Base-by-base conservation (phyloP, 2,113 vertebrate genomes). In the Gambusia holbrooki region DNA sequence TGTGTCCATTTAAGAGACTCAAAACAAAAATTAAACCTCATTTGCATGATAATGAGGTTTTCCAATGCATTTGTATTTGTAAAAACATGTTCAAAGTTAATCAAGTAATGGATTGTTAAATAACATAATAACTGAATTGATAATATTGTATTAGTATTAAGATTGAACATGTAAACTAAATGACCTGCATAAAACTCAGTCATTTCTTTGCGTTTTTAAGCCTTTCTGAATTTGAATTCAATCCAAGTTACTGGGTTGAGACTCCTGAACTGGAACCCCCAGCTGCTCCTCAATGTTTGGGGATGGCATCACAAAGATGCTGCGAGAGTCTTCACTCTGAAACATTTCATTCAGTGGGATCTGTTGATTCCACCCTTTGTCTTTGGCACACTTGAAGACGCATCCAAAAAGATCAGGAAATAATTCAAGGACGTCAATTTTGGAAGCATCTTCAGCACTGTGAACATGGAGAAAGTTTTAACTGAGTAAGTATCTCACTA, bases 381-480 rank as follows among this genome's bases (percentile, higher is more conserved):
- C 70, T n/a, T 90, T 84, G 61, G 89, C 76, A 75, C 89, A 93
- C 27, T 27, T 88, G 68, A 79, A 90, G 66, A 78, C 69, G 32
- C 79, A 84, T 40, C 64, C 76, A 74, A 91, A 90, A 11, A 93
- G 88, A 74, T 84, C 69, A 48, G 88, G 92, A 73, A 93, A 93
- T 9, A 76, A 3, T 0, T 0, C 1, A 33, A 84, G 61, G 32
- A 89, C 0, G 1, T 90, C 76, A 60, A 85, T 14, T 1, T 61
- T 9, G 1, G 27, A 76, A 32, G 81, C 81, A 2, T 88, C 83
- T 2, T 76, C 0, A 29, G 7, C 0, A 42, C 91, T 93, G 74
- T 27, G 70, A 14, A 83, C 4, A 13, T 54, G 17, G 19, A 30
- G 15, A 2, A 45, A 17, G 3, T 25, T 8, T 54, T 54, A 54